Conservation (phyloP, 2,797 vertebrate species). For the Triplophysa yarkandensis region DNA sequence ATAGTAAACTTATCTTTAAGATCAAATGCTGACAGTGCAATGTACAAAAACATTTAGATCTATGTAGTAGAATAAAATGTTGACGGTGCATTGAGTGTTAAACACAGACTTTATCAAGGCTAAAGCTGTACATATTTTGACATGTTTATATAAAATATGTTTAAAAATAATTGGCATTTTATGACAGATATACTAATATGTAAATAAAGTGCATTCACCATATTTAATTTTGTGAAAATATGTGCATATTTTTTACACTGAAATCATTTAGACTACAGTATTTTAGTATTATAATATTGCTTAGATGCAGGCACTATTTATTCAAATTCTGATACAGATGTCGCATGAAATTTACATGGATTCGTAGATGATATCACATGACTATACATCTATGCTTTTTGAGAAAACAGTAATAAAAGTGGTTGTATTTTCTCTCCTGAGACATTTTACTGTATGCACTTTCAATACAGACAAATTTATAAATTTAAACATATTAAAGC, state of each 20-base stretch:
- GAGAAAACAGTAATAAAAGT: slow-evolving; percentile 25
- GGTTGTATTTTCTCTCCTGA: neutral
- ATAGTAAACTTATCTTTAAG: neutral
- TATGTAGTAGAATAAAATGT: neutral
- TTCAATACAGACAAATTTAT: neutral
- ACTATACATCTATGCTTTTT: slow-evolving; percentile 5
- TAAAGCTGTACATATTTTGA: slow-evolving; percentile 41
- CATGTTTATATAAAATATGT: slow-evolving; percentile 49
- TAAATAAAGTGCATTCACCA: slow-evolving; percentile 47
- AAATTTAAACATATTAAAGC: neutral
- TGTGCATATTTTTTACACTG: slow-evolving; percentile 33
- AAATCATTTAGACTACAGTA: neutral
- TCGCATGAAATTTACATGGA: neutral
- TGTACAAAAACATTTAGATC: neutral
- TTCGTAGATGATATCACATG: neutral
- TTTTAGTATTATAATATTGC: slow-evolving; percentile 3
- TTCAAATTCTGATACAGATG: neutral
- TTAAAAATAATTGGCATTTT: slow-evolving; percentile 30
- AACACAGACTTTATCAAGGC: neutral
- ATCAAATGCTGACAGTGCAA: neutral
- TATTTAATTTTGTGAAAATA: slow-evolving; percentile 42
- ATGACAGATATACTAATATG: slow-evolving; percentile 44
- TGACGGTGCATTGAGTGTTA: neutral
- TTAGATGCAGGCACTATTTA: neutral
- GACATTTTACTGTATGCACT: neutral